These are phyloP conservation scores for Mola mola DNA, from an alignment of 2,113 vertebrate genomes.

Conservation along the genomic window DNA sequence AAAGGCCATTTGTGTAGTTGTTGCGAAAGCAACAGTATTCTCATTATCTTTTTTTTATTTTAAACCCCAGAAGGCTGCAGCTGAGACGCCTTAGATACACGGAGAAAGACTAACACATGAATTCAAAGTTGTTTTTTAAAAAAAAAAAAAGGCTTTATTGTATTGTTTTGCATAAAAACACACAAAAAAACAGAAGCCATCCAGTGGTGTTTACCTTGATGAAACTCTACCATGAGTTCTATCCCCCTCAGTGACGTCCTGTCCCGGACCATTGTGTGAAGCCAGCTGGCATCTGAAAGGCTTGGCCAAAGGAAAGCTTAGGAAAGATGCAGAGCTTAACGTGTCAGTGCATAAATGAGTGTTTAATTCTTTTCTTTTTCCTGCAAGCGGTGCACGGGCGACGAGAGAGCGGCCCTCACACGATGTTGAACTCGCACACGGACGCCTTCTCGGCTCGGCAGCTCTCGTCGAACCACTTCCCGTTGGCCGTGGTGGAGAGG, in stretches of 20 bases:
- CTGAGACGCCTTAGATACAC: too few species aligned
- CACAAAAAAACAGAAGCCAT: neutral
- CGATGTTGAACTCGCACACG: slow-evolving; percentile 93
- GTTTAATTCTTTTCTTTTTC: slow-evolving; percentile 2
- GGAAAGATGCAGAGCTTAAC: slow-evolving; percentile 2
- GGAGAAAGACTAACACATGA: too few species aligned
- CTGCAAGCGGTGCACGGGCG: too few species aligned
- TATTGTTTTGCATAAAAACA: neutral
- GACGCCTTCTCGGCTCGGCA: slow-evolving; percentile 89
- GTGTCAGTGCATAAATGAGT: slow-evolving; percentile 1
- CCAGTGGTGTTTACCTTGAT: slow-evolving; percentile 39
- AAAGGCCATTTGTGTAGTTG: too few species aligned
- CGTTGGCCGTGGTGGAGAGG: slow-evolving; percentile 82
- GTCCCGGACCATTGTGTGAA: neutral
- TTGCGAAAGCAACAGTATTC: too few species aligned
- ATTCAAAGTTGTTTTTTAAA: too few species aligned
- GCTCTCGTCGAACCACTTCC: slow-evolving; percentile 93
- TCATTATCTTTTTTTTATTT: too few species aligned
- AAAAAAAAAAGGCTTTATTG: neutral
- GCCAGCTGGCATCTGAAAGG: slow-evolving; percentile 3
- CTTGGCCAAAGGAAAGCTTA: slow-evolving; percentile 2
- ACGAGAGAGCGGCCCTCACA: slow-evolving; percentile 77
- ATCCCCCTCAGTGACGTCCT: neutral
- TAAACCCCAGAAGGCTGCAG: too few species aligned
- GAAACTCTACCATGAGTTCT: neutral